Percentiles rank a stretch among this genome's conserved stretches.
Conservation (phyloP, 2,113 vertebrate genomes). For the Oncorhynchus kisutch region DNA sequence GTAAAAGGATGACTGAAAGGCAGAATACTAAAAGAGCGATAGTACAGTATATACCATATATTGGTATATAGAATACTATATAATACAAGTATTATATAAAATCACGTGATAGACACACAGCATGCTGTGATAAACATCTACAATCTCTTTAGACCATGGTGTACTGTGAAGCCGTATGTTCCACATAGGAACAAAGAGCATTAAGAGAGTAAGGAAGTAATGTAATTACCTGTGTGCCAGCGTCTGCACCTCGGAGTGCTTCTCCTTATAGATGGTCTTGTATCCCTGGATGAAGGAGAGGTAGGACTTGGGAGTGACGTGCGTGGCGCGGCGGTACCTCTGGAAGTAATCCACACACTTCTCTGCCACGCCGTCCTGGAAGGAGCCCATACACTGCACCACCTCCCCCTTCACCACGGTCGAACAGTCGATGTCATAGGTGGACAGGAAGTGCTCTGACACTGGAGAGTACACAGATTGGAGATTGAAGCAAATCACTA, state of each 20-base stretch:
- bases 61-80: too few species aligned
- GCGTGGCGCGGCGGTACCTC: constrained; percentile 87
- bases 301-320: constrained; percentile 96
- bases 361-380: constrained; percentile 93
- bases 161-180: too few species aligned
- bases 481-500: background rate
- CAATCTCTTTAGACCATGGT: too few species aligned
- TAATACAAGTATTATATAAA: too few species aligned
- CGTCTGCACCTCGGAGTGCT: constrained; percentile 81
- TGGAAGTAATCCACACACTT: constrained; percentile 94
- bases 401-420: constrained; percentile 81
- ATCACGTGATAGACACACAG: too few species aligned
- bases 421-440: constrained; percentile 85
- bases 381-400: constrained; percentile 94
- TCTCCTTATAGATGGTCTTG: constrained; percentile 88
- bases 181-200: too few species aligned
- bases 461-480: constrained; percentile 69
- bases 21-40: too few species aligned
- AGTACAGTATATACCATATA: too few species aligned
- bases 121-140: too few species aligned
- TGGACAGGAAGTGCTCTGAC: constrained; percentile 89
- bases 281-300: constrained; percentile 94
- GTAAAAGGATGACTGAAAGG: too few species aligned
- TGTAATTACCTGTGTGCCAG: constrained; percentile 82
- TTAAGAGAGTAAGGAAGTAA: background rate